Conservation (phyloP, 2,113 vertebrate genomes). For the Epinephelus cyanopodus region DNA sequence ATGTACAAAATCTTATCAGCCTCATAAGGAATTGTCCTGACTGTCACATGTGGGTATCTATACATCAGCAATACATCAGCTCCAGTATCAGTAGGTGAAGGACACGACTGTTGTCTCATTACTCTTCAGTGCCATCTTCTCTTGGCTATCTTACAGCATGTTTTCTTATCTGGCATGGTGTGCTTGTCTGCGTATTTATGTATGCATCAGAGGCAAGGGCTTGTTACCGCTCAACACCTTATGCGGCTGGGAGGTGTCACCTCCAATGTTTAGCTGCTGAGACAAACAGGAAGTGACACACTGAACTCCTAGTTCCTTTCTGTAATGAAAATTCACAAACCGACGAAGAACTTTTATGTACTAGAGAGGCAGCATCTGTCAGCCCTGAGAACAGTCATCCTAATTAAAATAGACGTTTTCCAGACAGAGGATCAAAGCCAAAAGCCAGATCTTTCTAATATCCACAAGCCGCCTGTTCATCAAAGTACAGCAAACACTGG, state of each 20-base stretch:
- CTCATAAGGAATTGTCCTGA: constrained; percentile 51
- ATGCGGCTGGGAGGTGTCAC: constrained; percentile 1
- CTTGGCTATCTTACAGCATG: constrained; percentile 39
- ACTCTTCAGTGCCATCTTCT: constrained; percentile 28
- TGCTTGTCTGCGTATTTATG: constrained; percentile 31
- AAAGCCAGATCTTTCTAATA: constrained; percentile 37
- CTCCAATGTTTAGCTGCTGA: constrained; percentile 3
- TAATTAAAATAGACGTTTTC: constrained; percentile 43
- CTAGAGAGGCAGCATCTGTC: constrained; percentile 28
- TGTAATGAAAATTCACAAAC: constrained; percentile 16
- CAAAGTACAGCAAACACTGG: constrained; percentile 33
- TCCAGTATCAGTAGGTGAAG: constrained; percentile 44
- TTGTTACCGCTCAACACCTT: constrained; percentile 30
- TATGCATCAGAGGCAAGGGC: constrained; percentile 20
- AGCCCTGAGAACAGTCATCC: not conserved
- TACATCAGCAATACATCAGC: constrained; percentile 45
- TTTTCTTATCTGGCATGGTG: constrained; percentile 34
- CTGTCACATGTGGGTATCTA: constrained; percentile 38
- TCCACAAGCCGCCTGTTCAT: constrained; percentile 35
- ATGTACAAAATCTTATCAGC: constrained; percentile 29
- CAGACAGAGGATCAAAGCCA: constrained; percentile 24
- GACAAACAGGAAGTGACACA: constrained; percentile 38
- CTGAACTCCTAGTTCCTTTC: not conserved
- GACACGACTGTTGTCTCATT: constrained; percentile 40
- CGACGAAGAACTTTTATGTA: not conserved